Conservation (phyloP, 2,888 invertebrate species). For the Nomada ferruginata region DNA sequence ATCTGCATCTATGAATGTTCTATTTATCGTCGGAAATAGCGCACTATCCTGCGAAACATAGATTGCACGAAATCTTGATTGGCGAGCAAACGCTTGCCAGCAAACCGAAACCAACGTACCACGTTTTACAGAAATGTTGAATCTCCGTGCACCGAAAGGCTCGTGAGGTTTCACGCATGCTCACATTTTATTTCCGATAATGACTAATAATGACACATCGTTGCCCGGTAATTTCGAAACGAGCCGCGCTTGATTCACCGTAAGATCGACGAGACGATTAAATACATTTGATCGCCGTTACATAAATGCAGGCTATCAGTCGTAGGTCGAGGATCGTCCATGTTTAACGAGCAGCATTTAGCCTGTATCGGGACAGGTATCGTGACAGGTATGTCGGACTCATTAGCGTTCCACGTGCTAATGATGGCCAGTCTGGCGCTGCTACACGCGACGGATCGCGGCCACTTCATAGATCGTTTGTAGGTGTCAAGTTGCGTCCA, state of each 20-base stretch:
- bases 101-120: too few relatives aligned
- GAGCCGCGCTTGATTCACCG: not conserved
- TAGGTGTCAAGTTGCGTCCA: not conserved
- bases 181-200: not conserved
- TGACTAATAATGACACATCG: not conserved
- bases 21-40: not conserved
- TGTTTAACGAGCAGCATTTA: not conserved
- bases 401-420: conserved; percentile 24
- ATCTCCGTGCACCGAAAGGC: too few relatives aligned
- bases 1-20: not conserved
- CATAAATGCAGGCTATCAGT: not conserved
- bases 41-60: not conserved
- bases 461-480: too few relatives aligned
- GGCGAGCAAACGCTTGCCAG: too few relatives aligned
- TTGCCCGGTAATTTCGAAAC: not conserved
- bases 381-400: conserved; percentile 18
- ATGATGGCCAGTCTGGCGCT: not conserved
- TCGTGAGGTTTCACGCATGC: too few relatives aligned
- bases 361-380: conserved; percentile 20
- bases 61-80: too few relatives aligned
- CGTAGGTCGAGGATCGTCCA: not conserved
- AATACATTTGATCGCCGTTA: not conserved
- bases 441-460: conserved; percentile 8
- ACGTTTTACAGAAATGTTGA: too few relatives aligned
- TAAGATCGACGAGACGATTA: not conserved